Conservation (phyloP, 1,140 invertebrate genomes). For the Archegozetes longisetosus region DNA sequence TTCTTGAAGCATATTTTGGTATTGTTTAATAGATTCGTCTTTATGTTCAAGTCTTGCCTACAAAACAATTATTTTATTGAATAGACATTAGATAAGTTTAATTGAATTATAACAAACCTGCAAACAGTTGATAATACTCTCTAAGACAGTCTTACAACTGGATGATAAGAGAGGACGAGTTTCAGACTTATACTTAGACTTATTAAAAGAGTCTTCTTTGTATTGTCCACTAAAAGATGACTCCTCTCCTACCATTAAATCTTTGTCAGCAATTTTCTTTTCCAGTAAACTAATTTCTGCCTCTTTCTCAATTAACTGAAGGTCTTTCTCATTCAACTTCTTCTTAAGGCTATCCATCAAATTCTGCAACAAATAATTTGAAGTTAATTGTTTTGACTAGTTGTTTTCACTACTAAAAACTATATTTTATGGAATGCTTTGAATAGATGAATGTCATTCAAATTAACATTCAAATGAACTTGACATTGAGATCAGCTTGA, state of each 20-base stretch:
- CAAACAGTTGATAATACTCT: slow-evolving; percentile 8
- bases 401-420: too few species aligned
- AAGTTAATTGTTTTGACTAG: too few species aligned
- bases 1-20: not conserved
- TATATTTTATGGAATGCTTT: too few species aligned
- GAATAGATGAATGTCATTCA: too few species aligned
- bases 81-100: not conserved
- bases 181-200: too few species aligned
- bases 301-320: not conserved
- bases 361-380: too few species aligned
- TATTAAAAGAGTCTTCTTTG: too few species aligned
- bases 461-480: too few species aligned
- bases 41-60: slow-evolving; percentile 10
- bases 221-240: too few species aligned
- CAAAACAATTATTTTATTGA: slow-evolving; percentile 1
- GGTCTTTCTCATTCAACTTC: not conserved
- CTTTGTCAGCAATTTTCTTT: not conserved
- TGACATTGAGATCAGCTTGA: too few species aligned
- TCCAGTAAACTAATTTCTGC: not conserved
- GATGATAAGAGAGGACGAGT: not conserved
- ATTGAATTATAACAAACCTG: not conserved
- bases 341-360: not conserved
- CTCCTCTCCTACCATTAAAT: too few species aligned
- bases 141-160: not conserved
- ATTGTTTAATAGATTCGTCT: slow-evolving; percentile 5